These are phyloP conservation scores for Mormoops blainvillei DNA, from an alignment of 2,113 vertebrate genomes.

Conservation along the genomic window DNA sequence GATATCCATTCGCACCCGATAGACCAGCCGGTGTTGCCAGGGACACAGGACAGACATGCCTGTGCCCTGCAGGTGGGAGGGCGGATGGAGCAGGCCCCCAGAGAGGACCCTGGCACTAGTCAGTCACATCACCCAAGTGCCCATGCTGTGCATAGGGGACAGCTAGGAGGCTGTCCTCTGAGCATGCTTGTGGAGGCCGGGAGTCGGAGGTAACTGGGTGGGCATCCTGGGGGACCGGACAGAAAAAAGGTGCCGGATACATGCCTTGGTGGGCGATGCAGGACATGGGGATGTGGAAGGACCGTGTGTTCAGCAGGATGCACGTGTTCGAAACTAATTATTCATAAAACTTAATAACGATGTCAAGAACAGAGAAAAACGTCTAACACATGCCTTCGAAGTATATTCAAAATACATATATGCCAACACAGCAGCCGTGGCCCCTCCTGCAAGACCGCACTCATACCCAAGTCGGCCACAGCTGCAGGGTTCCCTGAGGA, in stretches of 20 bases:
- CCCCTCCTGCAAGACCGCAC: background rate
- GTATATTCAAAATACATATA: background rate
- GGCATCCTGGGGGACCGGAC: background rate
- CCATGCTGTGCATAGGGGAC: background rate
- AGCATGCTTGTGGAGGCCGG: rapidly evolving
- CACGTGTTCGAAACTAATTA: too few relatives aligned
- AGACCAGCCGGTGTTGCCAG: background rate
- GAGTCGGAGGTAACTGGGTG: background rate
- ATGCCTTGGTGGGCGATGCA: rapidly evolving
- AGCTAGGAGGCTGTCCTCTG: background rate
- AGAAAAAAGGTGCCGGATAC: rapidly evolving
- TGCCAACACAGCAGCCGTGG: background rate
- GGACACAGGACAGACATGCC: background rate
- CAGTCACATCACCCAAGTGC: background rate
- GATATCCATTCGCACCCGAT: background rate
- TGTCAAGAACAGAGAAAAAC: background rate
- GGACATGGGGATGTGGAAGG: rapidly evolving
- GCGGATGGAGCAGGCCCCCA: background rate
- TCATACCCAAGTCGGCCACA: background rate
- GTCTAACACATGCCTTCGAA: rapidly evolving
- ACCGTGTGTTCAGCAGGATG: rapidly evolving
- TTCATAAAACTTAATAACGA: background rate
- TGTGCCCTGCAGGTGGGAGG: background rate
- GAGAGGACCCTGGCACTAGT: background rate
- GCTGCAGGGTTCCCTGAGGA: too few relatives aligned